Percentiles rank a stretch among this genome's conserved stretches.
These are phyloP conservation scores for Pammene fasciana DNA, from an alignment of 2,888 invertebrate species.

Conservation along the genomic window DNA sequence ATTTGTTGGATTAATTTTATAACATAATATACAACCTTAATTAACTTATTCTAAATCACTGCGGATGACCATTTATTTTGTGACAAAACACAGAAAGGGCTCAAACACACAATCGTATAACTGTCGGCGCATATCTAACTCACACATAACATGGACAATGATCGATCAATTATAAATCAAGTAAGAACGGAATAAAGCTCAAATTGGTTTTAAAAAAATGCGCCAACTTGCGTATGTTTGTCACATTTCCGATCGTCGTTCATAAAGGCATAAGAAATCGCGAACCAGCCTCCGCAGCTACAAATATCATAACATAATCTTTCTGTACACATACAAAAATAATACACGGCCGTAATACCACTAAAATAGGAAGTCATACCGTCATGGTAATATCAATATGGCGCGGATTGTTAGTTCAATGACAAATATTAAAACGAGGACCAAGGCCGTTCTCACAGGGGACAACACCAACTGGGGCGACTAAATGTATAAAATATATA, in stretches of 20 bases:
- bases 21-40: conserved; percentile 34
- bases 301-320: conserved; percentile 37
- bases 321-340: conserved; percentile 41
- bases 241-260: conserved; percentile 8
- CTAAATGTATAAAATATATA: neutral
- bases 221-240: neutral
- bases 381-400: conserved; percentile 41
- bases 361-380: conserved; percentile 42
- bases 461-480: conserved; percentile 1
- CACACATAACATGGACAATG: neutral
- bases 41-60: conserved; percentile 20
- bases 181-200: neutral
- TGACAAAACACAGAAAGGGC: conserved; percentile 9
- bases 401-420: conserved; percentile 35
- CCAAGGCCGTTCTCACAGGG: conserved; percentile 4
- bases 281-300: conserved; percentile 27
- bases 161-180: neutral
- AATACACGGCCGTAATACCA: conserved; percentile 41
- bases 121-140: neutral
- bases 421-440: conserved; percentile 4
- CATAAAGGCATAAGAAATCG: neutral
- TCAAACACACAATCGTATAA: neutral
- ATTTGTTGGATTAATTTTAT: conserved; percentile 30
- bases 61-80: conserved; percentile 14
- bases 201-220: neutral